phyloP scores from a whole-genome alignment of 2,888 invertebrate genomes.

The Aphodius granarius region DNA sequence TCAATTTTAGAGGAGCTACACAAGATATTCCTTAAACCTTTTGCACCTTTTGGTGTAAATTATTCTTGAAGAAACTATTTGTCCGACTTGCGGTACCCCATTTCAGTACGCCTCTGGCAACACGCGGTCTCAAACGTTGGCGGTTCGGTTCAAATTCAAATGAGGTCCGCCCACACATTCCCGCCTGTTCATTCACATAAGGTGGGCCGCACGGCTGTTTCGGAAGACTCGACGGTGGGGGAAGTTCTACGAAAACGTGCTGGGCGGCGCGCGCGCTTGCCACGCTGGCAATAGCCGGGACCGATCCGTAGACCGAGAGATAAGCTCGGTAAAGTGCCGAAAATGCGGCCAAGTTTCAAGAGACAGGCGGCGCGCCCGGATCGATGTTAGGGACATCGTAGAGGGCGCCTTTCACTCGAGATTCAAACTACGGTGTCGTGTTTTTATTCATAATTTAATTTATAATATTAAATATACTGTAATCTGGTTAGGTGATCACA shows the following conservation, averaged over 20 bases:
- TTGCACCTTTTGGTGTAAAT: too few species aligned
- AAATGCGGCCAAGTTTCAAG: neutral
- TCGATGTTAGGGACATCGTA: neutral
- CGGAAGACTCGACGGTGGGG: too few species aligned
- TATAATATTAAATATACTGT: too few species aligned
- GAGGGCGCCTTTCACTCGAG: neutral
- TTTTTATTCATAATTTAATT: too few species aligned
- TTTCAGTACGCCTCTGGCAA: neutral
- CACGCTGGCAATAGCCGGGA: neutral
- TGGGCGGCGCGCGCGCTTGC: neutral
- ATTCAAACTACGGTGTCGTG: neutral
- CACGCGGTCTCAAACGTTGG: neutral
- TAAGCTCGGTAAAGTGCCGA: neutral
- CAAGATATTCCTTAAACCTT: too few species aligned
- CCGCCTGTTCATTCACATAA: neutral
- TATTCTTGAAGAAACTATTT: too few species aligned
- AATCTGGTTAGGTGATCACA: neutral
- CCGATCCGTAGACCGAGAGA: neutral
- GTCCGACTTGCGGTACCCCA: too few species aligned
- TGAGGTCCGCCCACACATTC: neutral
- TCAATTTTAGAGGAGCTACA: too few species aligned
- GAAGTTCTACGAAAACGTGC: neutral
- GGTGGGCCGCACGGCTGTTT: too few species aligned
- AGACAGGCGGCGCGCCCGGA: neutral
- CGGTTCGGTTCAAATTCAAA: neutral